A percentile compares a stretch with the other conserved stretches of the same genome.
Conservation (phyloP, 2,888 invertebrate species). For the Dynastes grantii region DNA sequence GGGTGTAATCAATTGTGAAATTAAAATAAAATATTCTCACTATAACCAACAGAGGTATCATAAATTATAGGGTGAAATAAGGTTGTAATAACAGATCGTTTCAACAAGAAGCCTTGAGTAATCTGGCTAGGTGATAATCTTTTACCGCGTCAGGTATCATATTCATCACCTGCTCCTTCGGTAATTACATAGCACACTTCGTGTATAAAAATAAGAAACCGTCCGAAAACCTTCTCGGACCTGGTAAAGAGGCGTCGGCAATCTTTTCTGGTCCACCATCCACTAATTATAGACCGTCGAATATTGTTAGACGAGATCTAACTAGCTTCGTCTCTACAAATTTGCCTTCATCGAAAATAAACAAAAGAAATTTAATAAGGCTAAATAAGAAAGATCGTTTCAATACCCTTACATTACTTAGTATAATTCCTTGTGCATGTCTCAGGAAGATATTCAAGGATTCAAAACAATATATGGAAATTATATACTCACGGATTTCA, state of each 20-base stretch:
- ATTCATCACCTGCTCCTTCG: constrained; percentile 57
- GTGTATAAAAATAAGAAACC: constrained; percentile 53
- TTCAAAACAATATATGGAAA: constrained; percentile 3
- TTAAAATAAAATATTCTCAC: constrained; percentile 54
- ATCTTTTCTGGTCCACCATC: constrained; percentile 36
- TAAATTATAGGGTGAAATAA: constrained; percentile 52
- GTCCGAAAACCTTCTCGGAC: constrained; percentile 32
- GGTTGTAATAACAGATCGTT: constrained; percentile 48
- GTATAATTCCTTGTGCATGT: not conserved
- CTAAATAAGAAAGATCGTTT: not conserved
- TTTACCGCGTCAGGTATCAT: constrained; percentile 56
- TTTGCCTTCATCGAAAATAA: constrained; percentile 30
- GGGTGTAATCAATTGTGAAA: constrained; percentile 52
- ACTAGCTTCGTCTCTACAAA: constrained; percentile 18
- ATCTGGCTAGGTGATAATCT: constrained; percentile 55
- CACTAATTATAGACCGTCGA: constrained; percentile 42
- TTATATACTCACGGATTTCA: not conserved
- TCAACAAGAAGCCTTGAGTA: constrained; percentile 48
- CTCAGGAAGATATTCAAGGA: not conserved
- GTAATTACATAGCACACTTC: constrained; percentile 56
- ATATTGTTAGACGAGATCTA: constrained; percentile 40
- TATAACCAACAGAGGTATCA: constrained; percentile 53
- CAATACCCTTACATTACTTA: not conserved
- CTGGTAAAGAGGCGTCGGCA: constrained; percentile 36
- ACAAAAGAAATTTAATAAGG: constrained; percentile 32